Percentiles rank a stretch among this genome's conserved stretches.
Conservation (phyloP, 2,797 vertebrate species). For the Myotis planiceps region DNA sequence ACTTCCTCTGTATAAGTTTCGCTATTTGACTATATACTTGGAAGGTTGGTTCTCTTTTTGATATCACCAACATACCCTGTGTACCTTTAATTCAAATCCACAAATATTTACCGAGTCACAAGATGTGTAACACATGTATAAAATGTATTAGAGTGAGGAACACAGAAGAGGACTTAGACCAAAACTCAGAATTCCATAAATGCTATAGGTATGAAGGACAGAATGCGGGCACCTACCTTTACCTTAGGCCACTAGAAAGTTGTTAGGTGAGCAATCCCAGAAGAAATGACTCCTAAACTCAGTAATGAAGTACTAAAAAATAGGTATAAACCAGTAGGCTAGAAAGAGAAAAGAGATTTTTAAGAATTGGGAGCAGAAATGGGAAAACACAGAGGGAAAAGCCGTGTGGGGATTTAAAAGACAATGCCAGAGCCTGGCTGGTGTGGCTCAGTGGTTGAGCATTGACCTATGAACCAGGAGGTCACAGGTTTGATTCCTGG, state of each 20-base stretch:
- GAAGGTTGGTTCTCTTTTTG: neutral
- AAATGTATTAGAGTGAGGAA: neutral
- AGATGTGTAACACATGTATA: neutral
- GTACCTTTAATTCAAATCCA: neutral
- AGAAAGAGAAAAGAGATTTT: neutral
- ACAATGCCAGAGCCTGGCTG: neutral
- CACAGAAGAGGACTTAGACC: neutral
- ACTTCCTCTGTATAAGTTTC: neutral
- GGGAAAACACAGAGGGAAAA: slow-evolving; percentile 22
- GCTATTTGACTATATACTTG: neutral
- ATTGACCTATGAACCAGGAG: no score
- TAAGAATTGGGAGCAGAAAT: slow-evolving; percentile 16
- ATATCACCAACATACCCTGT: neutral
- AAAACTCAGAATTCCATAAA: neutral
- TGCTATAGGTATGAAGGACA: neutral
- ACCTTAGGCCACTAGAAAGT: neutral
- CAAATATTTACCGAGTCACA: neutral
- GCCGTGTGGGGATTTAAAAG: slow-evolving; percentile 4
- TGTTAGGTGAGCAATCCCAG: neutral
- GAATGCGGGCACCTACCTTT: neutral
- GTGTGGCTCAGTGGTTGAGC: no score
- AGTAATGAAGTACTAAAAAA: slow-evolving; percentile 21
- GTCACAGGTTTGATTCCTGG: no score
- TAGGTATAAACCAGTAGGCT: neutral
- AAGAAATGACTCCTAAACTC: slow-evolving; percentile 53